Conservation (phyloP, 37 sponge, comb jelly and placozoan species). For the Eunapius fragilis region DNA sequence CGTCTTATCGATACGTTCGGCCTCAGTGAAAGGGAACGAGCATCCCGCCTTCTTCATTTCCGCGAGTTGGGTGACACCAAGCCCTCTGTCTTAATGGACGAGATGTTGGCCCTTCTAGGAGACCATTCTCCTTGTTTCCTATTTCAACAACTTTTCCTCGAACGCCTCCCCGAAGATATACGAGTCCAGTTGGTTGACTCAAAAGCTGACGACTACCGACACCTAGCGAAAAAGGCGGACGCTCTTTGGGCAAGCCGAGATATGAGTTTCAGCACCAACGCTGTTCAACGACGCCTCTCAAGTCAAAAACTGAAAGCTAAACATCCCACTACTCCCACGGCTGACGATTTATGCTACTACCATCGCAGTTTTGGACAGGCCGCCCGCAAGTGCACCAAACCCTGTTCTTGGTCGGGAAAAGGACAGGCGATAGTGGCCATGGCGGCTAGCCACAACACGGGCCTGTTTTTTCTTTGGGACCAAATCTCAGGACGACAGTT, state of each 20-base stretch:
- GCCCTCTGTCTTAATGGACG: conserved; percentile 8
- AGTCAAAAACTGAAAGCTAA: too few relatives aligned
- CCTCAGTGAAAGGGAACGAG: conserved; percentile 20
- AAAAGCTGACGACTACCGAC: not conserved
- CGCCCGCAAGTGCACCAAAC: conserved; percentile 4
- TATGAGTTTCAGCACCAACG: too few relatives aligned
- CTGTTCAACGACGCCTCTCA: too few relatives aligned
- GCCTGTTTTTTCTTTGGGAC: conserved; percentile 7
- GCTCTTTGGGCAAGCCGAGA: conserved; percentile 1
- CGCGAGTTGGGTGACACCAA: too few relatives aligned
- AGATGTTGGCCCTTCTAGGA: conserved; percentile 23
- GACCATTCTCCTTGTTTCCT: conserved; percentile 20
- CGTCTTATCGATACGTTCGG: conserved; percentile 35
- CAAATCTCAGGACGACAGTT: conserved; percentile 8
- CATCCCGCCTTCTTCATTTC: not conserved
- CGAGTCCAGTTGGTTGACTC: not conserved
- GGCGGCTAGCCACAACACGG: not conserved
- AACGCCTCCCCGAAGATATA: conserved; percentile 7
- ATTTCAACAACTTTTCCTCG: conserved; percentile 25
- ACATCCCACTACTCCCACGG: too few relatives aligned
- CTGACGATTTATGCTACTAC: not conserved
- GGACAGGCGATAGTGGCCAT: not conserved
- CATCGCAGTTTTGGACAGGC: conserved; percentile 7
- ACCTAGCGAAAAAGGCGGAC: conserved; percentile 4
- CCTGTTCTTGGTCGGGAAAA: conserved; percentile 13